Base-by-base conservation (phyloP, 2,888 invertebrate species). In the Meloe dianella region DNA sequence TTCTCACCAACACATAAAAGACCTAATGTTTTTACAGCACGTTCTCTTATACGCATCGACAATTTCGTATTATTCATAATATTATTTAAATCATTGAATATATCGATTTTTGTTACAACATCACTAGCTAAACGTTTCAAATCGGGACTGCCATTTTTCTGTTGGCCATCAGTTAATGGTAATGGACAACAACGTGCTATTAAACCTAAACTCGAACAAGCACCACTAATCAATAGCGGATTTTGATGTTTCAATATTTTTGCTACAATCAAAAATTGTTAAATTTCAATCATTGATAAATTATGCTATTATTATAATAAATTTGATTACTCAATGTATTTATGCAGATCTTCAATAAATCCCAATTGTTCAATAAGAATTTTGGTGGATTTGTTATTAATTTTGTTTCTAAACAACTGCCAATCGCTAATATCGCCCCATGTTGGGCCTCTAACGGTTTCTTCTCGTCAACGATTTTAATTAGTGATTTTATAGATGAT, bases 1-100 rank as follows among this genome's bases (percentile, higher is more conserved):
- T 94, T 93, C 81, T 96, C 95, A 0, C 96, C 96, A 61, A 95
- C 89, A 77, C 95, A 95, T 73, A 96, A 81, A 74, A 91, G 86
- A 0, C 96, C 96, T 41, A 94, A 83, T 63, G 94, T 90, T 73
- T 88, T 88, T 6, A 93, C 89, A 32, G 94, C 91, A 76, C 89
- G 90, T 80, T 95, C 95, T 71, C 90, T 86, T 56, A 92, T 88
- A 83, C 92, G 93, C 0, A 90, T 87, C 17, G 90, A 87, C 9
- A 89, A 82, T 76, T 92, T 92, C 0, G 87, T 85, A 78, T 91
- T 92, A n/a, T 88, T 90, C 65, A 94, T 87, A 32, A 93, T 87
- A 60, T 87, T 89, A 72, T 93, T 88, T 57, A 96, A 85, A 17
- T 87, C 88, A 30, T 91, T 89, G 8, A 93, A 89, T 22, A 95